Conservation (phyloP, 2,113 vertebrate species). For the Edolisoma coerulescens region DNA sequence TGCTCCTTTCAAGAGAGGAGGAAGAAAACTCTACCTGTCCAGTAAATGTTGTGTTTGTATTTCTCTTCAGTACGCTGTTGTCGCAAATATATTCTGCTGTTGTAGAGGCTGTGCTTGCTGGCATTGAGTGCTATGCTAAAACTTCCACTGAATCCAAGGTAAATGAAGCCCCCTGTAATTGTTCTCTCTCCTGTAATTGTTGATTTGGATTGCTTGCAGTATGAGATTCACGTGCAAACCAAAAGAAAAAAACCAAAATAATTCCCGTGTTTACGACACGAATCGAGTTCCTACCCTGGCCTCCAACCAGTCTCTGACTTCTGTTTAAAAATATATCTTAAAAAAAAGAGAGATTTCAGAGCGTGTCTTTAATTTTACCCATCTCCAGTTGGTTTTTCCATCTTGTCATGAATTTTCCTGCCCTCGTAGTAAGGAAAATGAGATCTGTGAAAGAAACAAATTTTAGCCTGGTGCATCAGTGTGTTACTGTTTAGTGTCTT, state of each 20-base stretch:
- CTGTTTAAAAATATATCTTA: neutral
- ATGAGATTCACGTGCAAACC: neutral
- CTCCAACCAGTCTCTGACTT: neutral
- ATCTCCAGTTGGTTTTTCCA: neutral
- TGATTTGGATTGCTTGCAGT: constrained; percentile 20
- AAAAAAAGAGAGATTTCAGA: neutral
- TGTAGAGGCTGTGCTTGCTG: constrained; percentile 88
- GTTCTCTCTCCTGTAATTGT: neutral
- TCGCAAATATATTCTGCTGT: constrained; percentile 90
- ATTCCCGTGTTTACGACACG: rapidly evolving
- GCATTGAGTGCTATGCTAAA: constrained; percentile 88
- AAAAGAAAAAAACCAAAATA: neutral
- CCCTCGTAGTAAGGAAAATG: neutral
- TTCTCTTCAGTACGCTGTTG: constrained; percentile 79
- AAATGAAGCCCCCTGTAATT: constrained; percentile 23
- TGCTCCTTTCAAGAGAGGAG: neutral
- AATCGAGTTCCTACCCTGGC: neutral
- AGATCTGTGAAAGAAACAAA: neutral
- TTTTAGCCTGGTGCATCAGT: constrained; percentile 38
- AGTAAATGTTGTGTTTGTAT: constrained; percentile 64
- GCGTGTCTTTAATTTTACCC: neutral
- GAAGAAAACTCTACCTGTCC: neutral
- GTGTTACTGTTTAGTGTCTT: neutral
- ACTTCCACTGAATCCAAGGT: constrained; percentile 85
- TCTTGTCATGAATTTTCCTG: neutral